Conservation (phyloP, 2,888 invertebrate species). For the Barypeithes pellucidus region DNA sequence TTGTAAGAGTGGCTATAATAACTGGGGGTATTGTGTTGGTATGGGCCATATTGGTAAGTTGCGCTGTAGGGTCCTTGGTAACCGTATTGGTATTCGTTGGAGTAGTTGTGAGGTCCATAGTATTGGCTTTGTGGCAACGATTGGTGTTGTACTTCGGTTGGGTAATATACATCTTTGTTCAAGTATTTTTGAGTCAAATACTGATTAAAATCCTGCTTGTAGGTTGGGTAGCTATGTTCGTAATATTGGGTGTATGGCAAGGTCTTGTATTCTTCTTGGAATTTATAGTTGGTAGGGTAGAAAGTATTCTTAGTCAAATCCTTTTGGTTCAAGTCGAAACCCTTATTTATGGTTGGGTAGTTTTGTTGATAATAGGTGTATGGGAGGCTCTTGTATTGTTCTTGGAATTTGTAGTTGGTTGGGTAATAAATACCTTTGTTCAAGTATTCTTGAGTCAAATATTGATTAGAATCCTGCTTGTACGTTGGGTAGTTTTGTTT, state of each 20-base stretch:
- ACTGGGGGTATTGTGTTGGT: constrained; percentile 18
- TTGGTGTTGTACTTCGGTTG: constrained; percentile 5
- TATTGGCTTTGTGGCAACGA: not conserved
- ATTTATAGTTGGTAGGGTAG: constrained; percentile 3
- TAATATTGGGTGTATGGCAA: constrained; percentile 27
- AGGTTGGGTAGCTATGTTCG: not conserved
- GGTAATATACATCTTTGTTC: constrained; percentile 1
- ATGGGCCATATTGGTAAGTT: constrained; percentile 20
- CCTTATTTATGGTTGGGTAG: no score
- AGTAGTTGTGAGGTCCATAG: constrained; percentile 7
- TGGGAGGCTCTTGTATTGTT: not conserved
- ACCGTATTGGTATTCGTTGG: constrained; percentile 12
- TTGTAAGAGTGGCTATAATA: not conserved
- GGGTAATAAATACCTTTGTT: constrained; percentile 17
- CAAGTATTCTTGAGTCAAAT: not conserved
- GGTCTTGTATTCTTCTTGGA: constrained; percentile 3
- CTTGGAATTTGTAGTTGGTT: constrained; percentile 5
- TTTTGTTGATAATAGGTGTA: no score
- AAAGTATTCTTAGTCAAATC: no score
- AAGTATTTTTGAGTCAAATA: not conserved
- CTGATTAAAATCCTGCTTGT: not conserved
- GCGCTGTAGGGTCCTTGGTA: constrained; percentile 23
- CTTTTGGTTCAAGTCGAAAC: no score
- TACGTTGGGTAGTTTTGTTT: not conserved
- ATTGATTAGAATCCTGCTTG: not conserved